phyloP scores from a whole-genome alignment of 2,888 invertebrate genomes.

The Tachina fera region DNA sequence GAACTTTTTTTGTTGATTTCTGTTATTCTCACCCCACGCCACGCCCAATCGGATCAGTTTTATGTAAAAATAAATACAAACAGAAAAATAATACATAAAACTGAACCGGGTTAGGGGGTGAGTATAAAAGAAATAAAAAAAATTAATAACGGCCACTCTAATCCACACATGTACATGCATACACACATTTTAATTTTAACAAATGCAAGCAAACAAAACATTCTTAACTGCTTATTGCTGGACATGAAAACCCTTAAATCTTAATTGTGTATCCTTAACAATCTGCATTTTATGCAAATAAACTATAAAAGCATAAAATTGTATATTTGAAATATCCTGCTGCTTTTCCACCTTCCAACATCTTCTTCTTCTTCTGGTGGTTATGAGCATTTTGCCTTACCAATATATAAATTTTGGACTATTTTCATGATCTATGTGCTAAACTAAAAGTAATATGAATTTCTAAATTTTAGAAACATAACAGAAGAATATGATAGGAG shows the following conservation, averaged over 20 bases:
- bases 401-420: slow-evolving; percentile 67
- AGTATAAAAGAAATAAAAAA: no score
- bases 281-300: slow-evolving; percentile 8
- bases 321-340: not conserved
- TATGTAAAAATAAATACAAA: no score
- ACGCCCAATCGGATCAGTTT: no score
- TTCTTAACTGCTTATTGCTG: not conserved
- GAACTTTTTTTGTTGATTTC: no score
- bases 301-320: not conserved
- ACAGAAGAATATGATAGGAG: not conserved
- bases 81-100: no score
- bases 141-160: no score
- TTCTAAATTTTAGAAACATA: slow-evolving; percentile 26
- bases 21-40: no score
- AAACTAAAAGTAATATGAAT: slow-evolving; percentile 41
- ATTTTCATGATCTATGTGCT: slow-evolving; percentile 75
- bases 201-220: not conserved
- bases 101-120: no score
- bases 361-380: not conserved
- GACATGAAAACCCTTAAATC: slow-evolving; percentile 19
- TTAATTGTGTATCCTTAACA: slow-evolving; percentile 18
- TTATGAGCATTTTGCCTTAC: slow-evolving; percentile 62
- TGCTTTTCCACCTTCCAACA: slow-evolving; percentile 17
- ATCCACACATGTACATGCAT: no score
- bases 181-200: slow-evolving; percentile 13